A percentile compares a stretch with the other conserved stretches of the same genome.
These are phyloP conservation scores for Cavia porcellus DNA, from an alignment of 2,113 vertebrate species.

Conservation along the genomic window DNA sequence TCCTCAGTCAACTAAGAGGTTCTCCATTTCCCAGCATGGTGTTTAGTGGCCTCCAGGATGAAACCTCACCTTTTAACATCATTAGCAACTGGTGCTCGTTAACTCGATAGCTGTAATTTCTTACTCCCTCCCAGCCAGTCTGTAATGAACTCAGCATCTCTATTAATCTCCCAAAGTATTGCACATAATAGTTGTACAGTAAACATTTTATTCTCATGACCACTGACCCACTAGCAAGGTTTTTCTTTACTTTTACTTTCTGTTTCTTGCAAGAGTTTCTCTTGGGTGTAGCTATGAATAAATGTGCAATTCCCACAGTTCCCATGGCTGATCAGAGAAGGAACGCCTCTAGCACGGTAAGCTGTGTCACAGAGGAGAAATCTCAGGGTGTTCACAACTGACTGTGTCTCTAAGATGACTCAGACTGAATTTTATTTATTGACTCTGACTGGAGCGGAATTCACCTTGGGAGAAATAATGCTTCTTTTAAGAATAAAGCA, in stretches of 20 bases:
- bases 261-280: background rate
- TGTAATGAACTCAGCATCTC: background rate
- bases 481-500: constrained; percentile 48
- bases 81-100: background rate
- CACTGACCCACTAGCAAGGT: background rate
- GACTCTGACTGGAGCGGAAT: background rate
- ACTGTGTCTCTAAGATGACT: constrained; percentile 28
- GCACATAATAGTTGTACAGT: background rate
- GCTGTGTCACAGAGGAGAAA: background rate
- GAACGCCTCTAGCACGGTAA: background rate
- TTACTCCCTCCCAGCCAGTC: background rate
- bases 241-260: background rate
- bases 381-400: background rate
- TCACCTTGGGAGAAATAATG: background rate
- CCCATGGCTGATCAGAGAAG: background rate
- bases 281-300: background rate
- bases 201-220: constrained; percentile 12
- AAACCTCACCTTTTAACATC: background rate
- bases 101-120: background rate
- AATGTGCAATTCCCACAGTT: background rate
- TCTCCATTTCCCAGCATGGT: background rate
- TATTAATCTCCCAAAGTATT: background rate
- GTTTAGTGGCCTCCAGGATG: background rate
- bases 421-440: constrained; percentile 57
- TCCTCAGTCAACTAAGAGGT: background rate